phyloP scores from a whole-genome alignment of 1,140 invertebrate species.

The Lucilia sericata region DNA sequence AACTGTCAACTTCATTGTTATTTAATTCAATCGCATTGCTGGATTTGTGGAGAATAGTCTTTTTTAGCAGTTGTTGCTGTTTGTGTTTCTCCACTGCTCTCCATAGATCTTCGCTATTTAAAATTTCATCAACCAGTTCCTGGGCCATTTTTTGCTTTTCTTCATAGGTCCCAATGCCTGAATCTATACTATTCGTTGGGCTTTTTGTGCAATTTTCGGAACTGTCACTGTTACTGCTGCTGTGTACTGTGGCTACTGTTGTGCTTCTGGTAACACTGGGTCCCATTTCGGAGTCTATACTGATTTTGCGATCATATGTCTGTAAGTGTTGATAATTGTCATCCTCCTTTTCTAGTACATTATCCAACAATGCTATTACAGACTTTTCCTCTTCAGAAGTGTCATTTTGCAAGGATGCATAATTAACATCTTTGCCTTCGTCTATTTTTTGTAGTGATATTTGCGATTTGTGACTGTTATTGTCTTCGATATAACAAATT shows the following conservation, averaged over 20 bases:
- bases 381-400: constrained; percentile 58
- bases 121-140: constrained; percentile 57
- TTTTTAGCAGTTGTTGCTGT: not conserved
- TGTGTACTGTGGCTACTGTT: constrained; percentile 64
- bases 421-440: not conserved
- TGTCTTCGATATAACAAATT: constrained; percentile 61
- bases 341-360: constrained; percentile 62
- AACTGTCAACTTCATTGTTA: no score
- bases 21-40: not conserved
- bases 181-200: constrained; percentile 50
- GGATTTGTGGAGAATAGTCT: not conserved
- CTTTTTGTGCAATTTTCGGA: constrained; percentile 21
- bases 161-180: constrained; percentile 45
- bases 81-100: constrained; percentile 33
- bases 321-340: constrained; percentile 51
- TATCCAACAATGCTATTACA: constrained; percentile 62
- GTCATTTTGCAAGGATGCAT: not conserved
- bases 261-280: constrained; percentile 63
- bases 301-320: constrained; percentile 55
- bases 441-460: constrained; percentile 46
- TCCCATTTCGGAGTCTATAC: constrained; percentile 60
- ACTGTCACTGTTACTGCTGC: constrained; percentile 53
- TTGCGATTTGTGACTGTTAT: constrained; percentile 54
- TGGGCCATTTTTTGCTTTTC: constrained; percentile 53
- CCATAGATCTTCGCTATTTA: constrained; percentile 51